Conservation (phyloP, 2,797 vertebrate genomes). For the Avahi laniger region DNA sequence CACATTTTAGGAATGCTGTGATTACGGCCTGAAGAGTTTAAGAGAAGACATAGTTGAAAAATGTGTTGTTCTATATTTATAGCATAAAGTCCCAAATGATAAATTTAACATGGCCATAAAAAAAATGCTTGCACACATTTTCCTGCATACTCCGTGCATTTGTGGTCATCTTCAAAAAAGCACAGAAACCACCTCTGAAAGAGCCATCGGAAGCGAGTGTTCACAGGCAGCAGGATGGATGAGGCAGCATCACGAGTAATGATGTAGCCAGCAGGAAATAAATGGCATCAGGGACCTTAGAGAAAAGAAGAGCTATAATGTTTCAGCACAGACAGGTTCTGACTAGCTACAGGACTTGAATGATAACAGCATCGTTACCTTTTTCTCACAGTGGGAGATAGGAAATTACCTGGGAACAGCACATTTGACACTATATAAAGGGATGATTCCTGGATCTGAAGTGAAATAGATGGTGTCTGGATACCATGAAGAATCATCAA, state of each 20-base stretch:
- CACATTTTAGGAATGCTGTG: neutral
- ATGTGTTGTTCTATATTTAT: neutral
- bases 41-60: neutral
- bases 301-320: neutral
- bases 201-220: neutral
- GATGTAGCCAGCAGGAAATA: neutral
- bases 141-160: neutral
- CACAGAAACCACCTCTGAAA: neutral
- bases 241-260: neutral
- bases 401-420: neutral
- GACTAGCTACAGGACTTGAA: neutral
- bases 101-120: neutral
- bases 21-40: neutral
- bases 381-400: neutral
- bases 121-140: neutral
- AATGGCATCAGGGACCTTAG: neutral
- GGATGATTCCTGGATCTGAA: neutral
- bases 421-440: neutral
- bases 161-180: conserved; percentile 29
- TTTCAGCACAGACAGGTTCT: neutral
- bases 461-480: neutral
- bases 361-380: neutral
- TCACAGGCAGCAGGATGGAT: neutral
- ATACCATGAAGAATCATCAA: neutral
- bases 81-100: neutral